A percentile compares a stretch with the other conserved stretches of the same genome.
Conservation (phyloP, 2,113 vertebrate species). For the human region DNA sequence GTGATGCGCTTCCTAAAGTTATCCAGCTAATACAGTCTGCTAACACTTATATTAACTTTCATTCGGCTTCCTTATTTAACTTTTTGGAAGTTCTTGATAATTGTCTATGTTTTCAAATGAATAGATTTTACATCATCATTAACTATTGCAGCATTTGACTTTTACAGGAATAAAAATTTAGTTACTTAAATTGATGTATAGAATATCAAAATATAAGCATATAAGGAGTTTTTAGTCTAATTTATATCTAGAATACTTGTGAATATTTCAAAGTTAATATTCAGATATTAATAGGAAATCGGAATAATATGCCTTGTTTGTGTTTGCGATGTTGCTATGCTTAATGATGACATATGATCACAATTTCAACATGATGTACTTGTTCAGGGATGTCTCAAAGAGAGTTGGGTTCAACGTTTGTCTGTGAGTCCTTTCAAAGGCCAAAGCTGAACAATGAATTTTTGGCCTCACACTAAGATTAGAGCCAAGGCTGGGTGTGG, state of each 20-base stretch:
- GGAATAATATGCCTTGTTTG: neutral
- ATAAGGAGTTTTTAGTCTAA: neutral
- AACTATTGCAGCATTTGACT: neutral
- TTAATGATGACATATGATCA: neutral
- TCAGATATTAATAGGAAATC: neutral
- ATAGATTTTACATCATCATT: neutral
- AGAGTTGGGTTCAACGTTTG: neutral
- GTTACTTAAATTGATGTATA: neutral
- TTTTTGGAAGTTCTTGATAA: neutral
- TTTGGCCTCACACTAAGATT: neutral
- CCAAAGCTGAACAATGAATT: neutral
- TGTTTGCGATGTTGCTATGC: neutral
- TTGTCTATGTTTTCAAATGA: slow-evolving; percentile 12
- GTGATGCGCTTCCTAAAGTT: neutral
- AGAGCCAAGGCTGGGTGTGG: neutral
- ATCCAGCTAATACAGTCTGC: neutral
- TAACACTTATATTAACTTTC: neutral
- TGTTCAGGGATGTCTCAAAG: neutral
- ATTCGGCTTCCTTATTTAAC: neutral
- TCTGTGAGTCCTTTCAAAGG: neutral
- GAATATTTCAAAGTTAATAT: neutral
- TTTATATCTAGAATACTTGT: neutral
- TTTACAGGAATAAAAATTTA: neutral
- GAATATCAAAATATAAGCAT: slow-evolving; percentile 1
- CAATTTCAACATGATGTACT: neutral